These are phyloP conservation scores for Ctenicera cuprea DNA, from an alignment of 2,888 invertebrate genomes.

Conservation along the genomic window DNA sequence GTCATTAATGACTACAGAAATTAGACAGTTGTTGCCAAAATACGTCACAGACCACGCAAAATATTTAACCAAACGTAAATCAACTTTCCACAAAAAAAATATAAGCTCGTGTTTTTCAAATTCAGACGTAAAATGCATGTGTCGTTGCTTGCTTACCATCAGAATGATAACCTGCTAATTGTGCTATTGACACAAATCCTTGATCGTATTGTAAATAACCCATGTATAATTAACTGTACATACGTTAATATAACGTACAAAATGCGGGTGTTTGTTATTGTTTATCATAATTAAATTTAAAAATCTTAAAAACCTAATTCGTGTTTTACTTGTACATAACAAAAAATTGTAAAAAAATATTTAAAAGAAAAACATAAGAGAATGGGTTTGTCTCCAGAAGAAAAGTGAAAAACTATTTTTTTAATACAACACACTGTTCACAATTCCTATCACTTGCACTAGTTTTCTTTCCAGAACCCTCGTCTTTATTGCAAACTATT, in stretches of 20 bases:
- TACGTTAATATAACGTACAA: not conserved
- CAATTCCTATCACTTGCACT: too few relatives aligned
- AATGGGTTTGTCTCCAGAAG: too few relatives aligned
- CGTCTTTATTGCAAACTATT: too few relatives aligned
- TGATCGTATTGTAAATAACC: constrained; percentile 29
- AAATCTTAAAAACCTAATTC: too few relatives aligned
- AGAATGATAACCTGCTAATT: constrained; percentile 19
- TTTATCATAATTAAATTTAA: too few relatives aligned
- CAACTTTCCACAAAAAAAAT: not conserved
- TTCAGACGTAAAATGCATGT: not conserved
- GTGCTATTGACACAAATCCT: constrained; percentile 47
- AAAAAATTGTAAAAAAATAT: too few relatives aligned
- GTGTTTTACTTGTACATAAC: too few relatives aligned
- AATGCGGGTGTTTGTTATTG: not conserved
- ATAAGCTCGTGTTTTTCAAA: not conserved
- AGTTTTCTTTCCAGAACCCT: too few relatives aligned
- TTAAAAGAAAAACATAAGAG: too few relatives aligned
- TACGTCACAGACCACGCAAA: not conserved
- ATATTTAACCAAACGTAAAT: not conserved
- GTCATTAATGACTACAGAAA: constrained; percentile 1
- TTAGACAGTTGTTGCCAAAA: not conserved
- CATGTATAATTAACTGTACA: constrained; percentile 9
- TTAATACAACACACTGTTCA: too few relatives aligned
- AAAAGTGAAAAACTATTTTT: too few relatives aligned
- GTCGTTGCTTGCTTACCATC: not conserved